A percentile compares a stretch with the other conserved stretches of the same genome.
Evolutionary conservation across 2,797 vertebrate genomes (phyloP).

Genomic region (Sebastes taczanowskii): DNA sequence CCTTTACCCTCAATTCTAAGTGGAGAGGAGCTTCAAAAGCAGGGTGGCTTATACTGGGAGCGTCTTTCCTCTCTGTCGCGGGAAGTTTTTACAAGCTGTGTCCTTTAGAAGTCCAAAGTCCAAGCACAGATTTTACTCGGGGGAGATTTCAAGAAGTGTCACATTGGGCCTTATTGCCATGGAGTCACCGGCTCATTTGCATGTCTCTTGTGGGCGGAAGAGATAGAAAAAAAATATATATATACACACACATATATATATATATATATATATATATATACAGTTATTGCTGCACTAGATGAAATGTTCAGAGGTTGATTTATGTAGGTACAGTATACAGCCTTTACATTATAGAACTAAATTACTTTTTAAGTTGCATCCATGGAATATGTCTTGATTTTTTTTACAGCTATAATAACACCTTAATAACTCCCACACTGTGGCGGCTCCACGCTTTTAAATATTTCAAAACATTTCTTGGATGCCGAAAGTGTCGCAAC

Average conservation of each 20-base stretch:
- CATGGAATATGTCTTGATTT: not conserved
- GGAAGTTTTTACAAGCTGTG: slow-evolving; percentile 42
- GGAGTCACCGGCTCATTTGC: slow-evolving; percentile 40
- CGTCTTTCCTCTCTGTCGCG: slow-evolving; percentile 9
- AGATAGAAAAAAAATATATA: slow-evolving; percentile 2
- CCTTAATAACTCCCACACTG: slow-evolving; percentile 18
- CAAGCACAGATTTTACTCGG: slow-evolving; percentile 25
- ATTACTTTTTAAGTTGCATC: slow-evolving; percentile 32
- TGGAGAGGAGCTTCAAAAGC: slow-evolving; percentile 53
- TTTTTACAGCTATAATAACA: slow-evolving; percentile 34
- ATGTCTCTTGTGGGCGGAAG: slow-evolving; percentile 20
- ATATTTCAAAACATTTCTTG: slow-evolving; percentile 17
- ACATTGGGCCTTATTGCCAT: slow-evolving; percentile 32
- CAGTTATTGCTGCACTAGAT: slow-evolving; percentile 20
- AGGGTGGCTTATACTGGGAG: slow-evolving; percentile 26
- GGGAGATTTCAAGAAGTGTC: slow-evolving; percentile 42
- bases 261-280: not conserved
- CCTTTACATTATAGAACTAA: slow-evolving; percentile 19
- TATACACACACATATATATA: not conserved
- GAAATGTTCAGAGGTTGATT: slow-evolving; percentile 36
- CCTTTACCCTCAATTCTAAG: slow-evolving; percentile 59
- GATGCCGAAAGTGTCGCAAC: not conserved
- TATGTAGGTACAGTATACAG: slow-evolving; percentile 4
- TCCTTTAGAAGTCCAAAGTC: slow-evolving; percentile 57
- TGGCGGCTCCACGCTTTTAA: not conserved